phyloP scores from a whole-genome alignment of 1,140 invertebrate genomes.

The Drosophila nigrodunni region DNA sequence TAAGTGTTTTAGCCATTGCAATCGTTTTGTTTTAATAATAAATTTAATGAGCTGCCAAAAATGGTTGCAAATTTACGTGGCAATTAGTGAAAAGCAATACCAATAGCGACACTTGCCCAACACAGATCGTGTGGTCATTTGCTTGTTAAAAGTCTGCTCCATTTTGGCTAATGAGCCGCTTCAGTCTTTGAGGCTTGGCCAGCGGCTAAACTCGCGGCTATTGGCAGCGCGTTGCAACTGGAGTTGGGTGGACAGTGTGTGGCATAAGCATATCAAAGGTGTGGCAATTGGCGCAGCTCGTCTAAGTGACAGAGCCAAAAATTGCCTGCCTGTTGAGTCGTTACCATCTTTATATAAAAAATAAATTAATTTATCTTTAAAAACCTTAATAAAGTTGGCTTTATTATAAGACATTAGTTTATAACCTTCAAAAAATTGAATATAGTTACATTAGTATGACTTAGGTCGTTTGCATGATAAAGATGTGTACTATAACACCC shows the following conservation, averaged over 20 bases:
- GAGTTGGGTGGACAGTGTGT: background rate
- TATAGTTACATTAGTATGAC: no score
- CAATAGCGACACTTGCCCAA: slow-evolving; percentile 72
- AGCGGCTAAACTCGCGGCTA: slow-evolving; percentile 13
- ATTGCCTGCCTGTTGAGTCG: background rate
- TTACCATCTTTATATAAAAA: background rate
- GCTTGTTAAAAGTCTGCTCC: slow-evolving; percentile 31
- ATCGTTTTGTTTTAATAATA: slow-evolving; percentile 74
- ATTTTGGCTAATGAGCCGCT: slow-evolving; percentile 71
- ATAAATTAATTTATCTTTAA: no score
- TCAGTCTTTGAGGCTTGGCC: slow-evolving; percentile 50
- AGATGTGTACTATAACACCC: no score
- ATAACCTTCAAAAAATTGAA: no score
- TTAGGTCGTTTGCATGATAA: no score
- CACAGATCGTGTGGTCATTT: slow-evolving; percentile 54
- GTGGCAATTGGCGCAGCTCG: slow-evolving; percentile 7
- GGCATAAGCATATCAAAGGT: slow-evolving; percentile 5
- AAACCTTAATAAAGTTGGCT: no score
- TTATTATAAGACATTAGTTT: no score
- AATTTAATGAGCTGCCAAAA: slow-evolving; percentile 84
- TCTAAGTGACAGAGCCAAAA: background rate
- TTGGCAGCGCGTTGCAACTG: slow-evolving; percentile 39
- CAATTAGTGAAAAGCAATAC: slow-evolving; percentile 65
- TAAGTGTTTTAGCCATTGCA: slow-evolving; percentile 50
- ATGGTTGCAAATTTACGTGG: slow-evolving; percentile 83